Conservation (phyloP, 2,888 invertebrate species). For the Drosophila basisetae region DNA sequence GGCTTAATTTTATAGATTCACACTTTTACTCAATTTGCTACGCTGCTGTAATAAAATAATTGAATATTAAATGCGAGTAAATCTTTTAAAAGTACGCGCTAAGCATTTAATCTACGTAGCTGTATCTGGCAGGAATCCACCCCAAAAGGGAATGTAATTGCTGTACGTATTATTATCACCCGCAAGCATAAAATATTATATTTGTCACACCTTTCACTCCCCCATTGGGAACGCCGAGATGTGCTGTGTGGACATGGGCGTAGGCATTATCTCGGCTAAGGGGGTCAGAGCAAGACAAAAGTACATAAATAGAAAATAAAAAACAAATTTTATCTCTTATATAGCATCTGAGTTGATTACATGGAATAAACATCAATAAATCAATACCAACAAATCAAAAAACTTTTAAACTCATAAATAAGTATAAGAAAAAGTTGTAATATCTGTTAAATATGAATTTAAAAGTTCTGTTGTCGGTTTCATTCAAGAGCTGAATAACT, state of each 20-base stretch:
- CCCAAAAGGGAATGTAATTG: conserved; percentile 49
- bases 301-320: neutral
- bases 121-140: conserved; percentile 40
- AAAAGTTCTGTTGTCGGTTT: neutral
- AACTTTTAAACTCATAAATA: neutral
- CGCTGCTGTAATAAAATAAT: conserved; percentile 23
- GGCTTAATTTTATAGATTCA: neutral
- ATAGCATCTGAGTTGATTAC: neutral
- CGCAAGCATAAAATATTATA: conserved; percentile 43
- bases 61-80: conserved; percentile 31
- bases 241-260: conserved; percentile 20
- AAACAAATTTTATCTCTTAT: neutral
- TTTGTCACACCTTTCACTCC: conserved; percentile 71
- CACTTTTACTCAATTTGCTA: neutral
- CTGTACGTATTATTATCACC: conserved; percentile 51
- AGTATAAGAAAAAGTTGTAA: neutral
- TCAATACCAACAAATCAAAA: neutral
- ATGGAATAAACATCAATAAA: neutral
- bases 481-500: neutral
- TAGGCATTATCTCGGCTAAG: neutral
- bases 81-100: conserved; percentile 14
- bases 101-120: conserved; percentile 26
- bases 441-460: neutral
- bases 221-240: conserved; percentile 34
- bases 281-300: neutral